These are phyloP conservation scores for Drosophila borealis DNA, from an alignment of 2,888 invertebrate genomes.

Conservation along the genomic window DNA sequence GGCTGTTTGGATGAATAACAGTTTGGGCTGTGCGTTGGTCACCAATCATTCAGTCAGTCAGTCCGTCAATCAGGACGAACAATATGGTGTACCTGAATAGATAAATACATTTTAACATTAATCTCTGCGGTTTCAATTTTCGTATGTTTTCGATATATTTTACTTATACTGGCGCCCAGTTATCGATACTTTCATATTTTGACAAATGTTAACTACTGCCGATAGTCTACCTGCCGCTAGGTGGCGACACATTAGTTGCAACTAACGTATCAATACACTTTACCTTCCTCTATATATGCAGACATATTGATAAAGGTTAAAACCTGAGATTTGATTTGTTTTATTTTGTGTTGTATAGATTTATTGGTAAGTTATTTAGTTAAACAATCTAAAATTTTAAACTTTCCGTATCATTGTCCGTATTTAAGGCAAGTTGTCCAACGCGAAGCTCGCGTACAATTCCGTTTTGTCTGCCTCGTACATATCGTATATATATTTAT, in stretches of 20 bases:
- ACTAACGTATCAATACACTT: not conserved
- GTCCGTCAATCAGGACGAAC: too few relatives aligned
- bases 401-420: constrained; percentile 81
- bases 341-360: constrained; percentile 35
- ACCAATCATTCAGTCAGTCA: too few relatives aligned
- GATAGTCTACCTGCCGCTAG: not conserved
- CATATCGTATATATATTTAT: constrained; percentile 55
- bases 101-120: too few relatives aligned
- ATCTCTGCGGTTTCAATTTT: too few relatives aligned
- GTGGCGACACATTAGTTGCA: not conserved
- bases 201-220: too few relatives aligned
- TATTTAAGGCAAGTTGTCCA: constrained; percentile 80
- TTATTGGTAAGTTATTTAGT: constrained; percentile 70
- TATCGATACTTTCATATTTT: not conserved
- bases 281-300: too few relatives aligned
- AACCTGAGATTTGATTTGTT: not conserved
- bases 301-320: too few relatives aligned
- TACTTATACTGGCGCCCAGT: rapidly evolving
- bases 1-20: too few relatives aligned
- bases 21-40: too few relatives aligned
- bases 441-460: constrained; percentile 35
- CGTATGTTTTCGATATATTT: not conserved
- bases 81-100: too few relatives aligned
- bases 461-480: constrained; percentile 52
- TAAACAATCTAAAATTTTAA: constrained; percentile 76